phyloP scores from a whole-genome alignment of 2,113 vertebrate species.

The rat (Rattus norvegicus) region DNA sequence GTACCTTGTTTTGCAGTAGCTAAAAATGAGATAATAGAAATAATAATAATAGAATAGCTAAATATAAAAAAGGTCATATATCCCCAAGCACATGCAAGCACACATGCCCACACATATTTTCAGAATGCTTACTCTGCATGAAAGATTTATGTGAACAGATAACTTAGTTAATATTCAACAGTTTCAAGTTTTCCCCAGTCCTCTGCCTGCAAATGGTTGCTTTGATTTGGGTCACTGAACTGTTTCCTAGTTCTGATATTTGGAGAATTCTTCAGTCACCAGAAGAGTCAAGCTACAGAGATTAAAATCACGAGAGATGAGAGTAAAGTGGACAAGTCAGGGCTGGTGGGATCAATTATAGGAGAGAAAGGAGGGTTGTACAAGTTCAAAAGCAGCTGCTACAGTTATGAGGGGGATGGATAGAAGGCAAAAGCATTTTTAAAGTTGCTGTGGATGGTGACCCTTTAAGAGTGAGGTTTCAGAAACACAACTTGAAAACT shows the following conservation, averaged over 20 bases:
- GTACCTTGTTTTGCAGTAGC: neutral
- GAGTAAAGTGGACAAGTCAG: neutral
- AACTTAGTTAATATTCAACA: neutral
- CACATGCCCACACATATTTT: neutral
- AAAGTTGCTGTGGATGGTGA: neutral
- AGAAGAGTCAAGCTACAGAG: neutral
- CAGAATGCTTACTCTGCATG: neutral
- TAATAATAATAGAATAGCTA: neutral
- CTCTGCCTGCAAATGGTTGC: neutral
- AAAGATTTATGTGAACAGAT: conserved; percentile 3
- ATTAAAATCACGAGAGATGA: conserved; percentile 11
- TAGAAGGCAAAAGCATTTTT: neutral
- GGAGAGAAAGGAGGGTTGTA: neutral
- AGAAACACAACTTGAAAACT: neutral
- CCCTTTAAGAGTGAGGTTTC: neutral
- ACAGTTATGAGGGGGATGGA: neutral
- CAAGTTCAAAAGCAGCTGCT: neutral
- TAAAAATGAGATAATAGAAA: neutral
- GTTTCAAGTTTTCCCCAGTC: neutral
- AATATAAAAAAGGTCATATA: neutral
- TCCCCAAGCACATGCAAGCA: neutral
- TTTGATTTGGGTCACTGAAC: conserved; percentile 4
- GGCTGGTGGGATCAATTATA: neutral
- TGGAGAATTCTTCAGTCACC: neutral
- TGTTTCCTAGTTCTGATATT: neutral